These are phyloP conservation scores for Gallinago media DNA, from an alignment of 2,113 vertebrate species.

Conservation along the genomic window DNA sequence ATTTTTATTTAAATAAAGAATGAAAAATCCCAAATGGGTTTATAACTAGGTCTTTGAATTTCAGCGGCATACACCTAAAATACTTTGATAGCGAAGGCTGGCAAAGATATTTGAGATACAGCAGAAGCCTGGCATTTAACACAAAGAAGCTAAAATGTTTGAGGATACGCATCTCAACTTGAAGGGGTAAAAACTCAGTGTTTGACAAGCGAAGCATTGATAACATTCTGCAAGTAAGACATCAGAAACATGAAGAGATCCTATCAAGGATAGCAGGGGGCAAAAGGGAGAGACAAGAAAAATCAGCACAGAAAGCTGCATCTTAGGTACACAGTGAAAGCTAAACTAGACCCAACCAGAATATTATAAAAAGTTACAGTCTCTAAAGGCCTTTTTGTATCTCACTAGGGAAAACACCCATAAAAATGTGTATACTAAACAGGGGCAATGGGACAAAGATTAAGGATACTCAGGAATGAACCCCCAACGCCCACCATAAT, in stretches of 20 bases:
- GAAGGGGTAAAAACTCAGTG: background rate
- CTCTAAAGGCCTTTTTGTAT: background rate
- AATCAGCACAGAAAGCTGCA: background rate
- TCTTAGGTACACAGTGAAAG: background rate
- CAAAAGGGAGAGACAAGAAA: background rate
- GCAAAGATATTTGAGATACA: background rate
- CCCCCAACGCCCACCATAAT: background rate
- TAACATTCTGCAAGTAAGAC: background rate
- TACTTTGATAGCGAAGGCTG: background rate
- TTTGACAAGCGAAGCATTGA: background rate
- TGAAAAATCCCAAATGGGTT: background rate
- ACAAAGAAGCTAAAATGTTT: background rate
- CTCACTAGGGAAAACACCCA: background rate
- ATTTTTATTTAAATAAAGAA: conserved; percentile 17
- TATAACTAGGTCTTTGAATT: background rate
- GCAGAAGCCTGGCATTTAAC: background rate
- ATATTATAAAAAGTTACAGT: background rate
- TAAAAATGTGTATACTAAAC: background rate
- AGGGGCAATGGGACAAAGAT: background rate
- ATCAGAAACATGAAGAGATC: background rate
- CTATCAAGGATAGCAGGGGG: background rate
- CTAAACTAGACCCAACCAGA: background rate
- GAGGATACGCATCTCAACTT: background rate
- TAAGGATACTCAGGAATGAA: background rate
- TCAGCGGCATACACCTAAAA: background rate